Percentiles rank a stretch among this genome's conserved stretches.
These are phyloP conservation scores for Hippoglossus hippoglossus DNA, from an alignment of 2,797 vertebrate genomes.

Conservation along the genomic window DNA sequence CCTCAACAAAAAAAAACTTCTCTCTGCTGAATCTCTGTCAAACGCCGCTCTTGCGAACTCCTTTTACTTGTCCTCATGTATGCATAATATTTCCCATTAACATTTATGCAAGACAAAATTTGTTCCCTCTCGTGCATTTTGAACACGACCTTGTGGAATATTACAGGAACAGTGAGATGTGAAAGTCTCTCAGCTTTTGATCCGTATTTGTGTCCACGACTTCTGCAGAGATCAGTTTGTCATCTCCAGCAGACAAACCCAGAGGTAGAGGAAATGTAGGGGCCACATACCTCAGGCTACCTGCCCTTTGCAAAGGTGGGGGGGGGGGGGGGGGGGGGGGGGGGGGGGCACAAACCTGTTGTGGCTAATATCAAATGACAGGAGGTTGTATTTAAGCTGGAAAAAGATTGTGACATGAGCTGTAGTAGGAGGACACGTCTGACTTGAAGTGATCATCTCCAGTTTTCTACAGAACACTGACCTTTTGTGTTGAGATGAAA, in stretches of 20 bases:
- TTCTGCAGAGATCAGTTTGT: too few relatives aligned
- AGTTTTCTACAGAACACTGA: too few relatives aligned
- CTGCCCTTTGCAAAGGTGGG: background rate
- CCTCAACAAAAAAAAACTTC: slow-evolving; percentile 23
- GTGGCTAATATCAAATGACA: too few relatives aligned
- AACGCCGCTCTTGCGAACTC: slow-evolving; percentile 3
- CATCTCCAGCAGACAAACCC: too few relatives aligned
- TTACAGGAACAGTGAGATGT: slow-evolving; percentile 1
- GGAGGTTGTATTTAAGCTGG: too few relatives aligned
- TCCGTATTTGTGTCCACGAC: slow-evolving; percentile 1
- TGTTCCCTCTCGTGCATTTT: slow-evolving; percentile 9
- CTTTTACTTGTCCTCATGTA: slow-evolving; percentile 45
- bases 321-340: background rate
- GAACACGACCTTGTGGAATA: slow-evolving; percentile 3
- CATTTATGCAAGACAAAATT: slow-evolving; percentile 50
- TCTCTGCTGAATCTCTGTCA: slow-evolving; percentile 21
- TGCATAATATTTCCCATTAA: slow-evolving; percentile 62
- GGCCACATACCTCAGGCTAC: background rate
- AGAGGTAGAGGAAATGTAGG: too few relatives aligned
- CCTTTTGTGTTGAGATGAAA: too few relatives aligned
- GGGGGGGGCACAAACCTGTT: too few relatives aligned
- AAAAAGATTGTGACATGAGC: background rate
- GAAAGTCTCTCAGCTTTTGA: slow-evolving; percentile 11
- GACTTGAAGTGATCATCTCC: background rate
- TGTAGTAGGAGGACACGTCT: background rate